Evolutionary conservation across 2,113 vertebrate genomes (phyloP).

Genomic region (Leucosticte australis): DNA sequence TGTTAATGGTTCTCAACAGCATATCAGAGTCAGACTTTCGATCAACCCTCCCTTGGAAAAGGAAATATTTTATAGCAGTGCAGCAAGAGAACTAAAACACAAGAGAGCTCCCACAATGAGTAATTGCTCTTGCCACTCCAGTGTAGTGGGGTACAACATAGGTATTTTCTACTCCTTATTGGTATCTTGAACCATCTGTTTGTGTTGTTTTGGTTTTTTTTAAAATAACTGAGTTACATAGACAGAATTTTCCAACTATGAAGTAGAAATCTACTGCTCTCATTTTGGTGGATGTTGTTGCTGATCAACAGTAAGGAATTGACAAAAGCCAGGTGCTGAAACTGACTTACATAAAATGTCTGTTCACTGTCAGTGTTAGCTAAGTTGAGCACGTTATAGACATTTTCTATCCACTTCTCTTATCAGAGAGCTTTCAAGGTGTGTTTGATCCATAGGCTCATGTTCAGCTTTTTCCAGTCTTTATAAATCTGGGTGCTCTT

Average conservation of each 20-base stretch:
- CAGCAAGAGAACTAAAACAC: neutral
- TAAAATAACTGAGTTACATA: neutral
- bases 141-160: neutral
- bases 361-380: neutral
- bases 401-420: neutral
- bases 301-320: neutral
- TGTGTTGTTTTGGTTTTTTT: neutral
- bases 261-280: neutral
- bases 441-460: neutral
- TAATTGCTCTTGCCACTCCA: neutral
- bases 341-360: neutral
- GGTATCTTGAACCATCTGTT: neutral
- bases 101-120: neutral
- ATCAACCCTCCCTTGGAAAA: neutral
- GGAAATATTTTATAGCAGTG: neutral
- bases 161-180: neutral
- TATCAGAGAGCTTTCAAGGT: neutral
- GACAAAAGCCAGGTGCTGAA: neutral
- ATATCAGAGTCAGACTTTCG: neutral
- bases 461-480: neutral
- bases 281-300: neutral
- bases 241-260: neutral
- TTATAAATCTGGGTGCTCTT: neutral
- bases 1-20: neutral
- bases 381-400: neutral